These are phyloP conservation scores for Chrysolina haemoptera DNA, from an alignment of 2,888 invertebrate genomes.

Conservation along the genomic window DNA sequence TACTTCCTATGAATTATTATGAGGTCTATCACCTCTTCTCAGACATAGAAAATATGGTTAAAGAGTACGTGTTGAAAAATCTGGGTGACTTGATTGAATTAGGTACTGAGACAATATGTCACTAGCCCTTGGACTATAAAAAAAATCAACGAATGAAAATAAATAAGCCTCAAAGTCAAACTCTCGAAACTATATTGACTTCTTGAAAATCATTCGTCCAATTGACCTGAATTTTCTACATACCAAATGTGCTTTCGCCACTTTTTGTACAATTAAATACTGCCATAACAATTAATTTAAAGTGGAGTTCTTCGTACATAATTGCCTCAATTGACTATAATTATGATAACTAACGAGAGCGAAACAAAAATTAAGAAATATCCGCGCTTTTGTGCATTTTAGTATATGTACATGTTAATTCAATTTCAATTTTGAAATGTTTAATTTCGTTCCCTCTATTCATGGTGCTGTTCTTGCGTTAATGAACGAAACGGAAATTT, in stretches of 20 bases:
- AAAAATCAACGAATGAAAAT: background rate
- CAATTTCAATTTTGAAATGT: background rate
- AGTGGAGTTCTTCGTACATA: background rate
- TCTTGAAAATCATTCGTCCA: slow-evolving; percentile 1
- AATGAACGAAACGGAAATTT: background rate
- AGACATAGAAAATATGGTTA: no score
- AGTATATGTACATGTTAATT: slow-evolving; percentile 11
- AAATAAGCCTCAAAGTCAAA: background rate
- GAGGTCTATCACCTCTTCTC: no score
- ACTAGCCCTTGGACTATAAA: no score
- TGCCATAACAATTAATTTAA: slow-evolving; percentile 16
- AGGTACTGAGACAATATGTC: no score
- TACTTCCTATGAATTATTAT: no score
- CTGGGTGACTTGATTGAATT: no score
- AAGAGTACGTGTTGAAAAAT: no score
- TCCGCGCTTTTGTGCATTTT: slow-evolving; percentile 3
- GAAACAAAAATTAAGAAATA: slow-evolving; percentile 11
- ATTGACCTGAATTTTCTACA: slow-evolving; percentile 4
- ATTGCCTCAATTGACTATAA: slow-evolving; percentile 13
- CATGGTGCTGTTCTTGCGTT: background rate
- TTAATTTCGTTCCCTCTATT: background rate
- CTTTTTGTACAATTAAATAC: slow-evolving; percentile 13
- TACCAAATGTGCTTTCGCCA: slow-evolving; percentile 1
- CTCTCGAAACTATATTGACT: background rate
- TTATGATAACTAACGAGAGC: slow-evolving; percentile 9